Evolutionary conservation across 2,888 invertebrate genomes (phyloP).

Genomic region (Aethes cnicana): DNA sequence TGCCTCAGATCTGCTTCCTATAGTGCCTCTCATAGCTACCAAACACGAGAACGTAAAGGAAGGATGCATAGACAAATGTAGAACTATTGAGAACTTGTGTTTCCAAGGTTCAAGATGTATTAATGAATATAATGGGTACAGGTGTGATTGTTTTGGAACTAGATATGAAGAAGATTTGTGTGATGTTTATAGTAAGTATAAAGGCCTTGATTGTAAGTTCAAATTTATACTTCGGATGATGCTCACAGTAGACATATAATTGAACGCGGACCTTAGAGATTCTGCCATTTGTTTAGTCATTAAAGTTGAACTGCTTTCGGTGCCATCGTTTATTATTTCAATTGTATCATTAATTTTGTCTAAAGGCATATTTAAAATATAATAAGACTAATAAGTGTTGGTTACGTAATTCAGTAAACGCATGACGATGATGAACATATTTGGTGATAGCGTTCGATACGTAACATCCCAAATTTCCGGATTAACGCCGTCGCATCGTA

Average conservation of each 20-base stretch:
- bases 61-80: slow-evolving; percentile 93
- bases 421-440: slow-evolving; percentile 2
- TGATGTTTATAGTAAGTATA: slow-evolving; percentile 92
- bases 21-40: slow-evolving; percentile 91
- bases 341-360: too few species aligned
- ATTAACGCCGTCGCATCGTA: slow-evolving; percentile 29
- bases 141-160: slow-evolving; percentile 96
- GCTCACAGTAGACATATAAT: too few species aligned
- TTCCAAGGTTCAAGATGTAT: slow-evolving; percentile 94
- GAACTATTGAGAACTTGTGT: slow-evolving; percentile 91
- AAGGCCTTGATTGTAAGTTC: background rate
- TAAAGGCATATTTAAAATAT: too few species aligned
- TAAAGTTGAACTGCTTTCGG: too few species aligned
- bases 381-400: too few species aligned
- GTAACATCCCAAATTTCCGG: slow-evolving; percentile 29
- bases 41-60: slow-evolving; percentile 95
- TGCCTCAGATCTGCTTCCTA: slow-evolving; percentile 90
- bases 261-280: too few species aligned
- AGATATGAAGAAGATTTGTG: slow-evolving; percentile 95
- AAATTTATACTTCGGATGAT: too few species aligned
- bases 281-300: too few species aligned
- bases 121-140: slow-evolving; percentile 93
- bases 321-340: too few species aligned
- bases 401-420: too few species aligned
- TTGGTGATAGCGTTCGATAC: slow-evolving; percentile 15